Evolutionary conservation across 2,888 invertebrate genomes (phyloP).

Genomic region (Nymphalis c-album): DNA sequence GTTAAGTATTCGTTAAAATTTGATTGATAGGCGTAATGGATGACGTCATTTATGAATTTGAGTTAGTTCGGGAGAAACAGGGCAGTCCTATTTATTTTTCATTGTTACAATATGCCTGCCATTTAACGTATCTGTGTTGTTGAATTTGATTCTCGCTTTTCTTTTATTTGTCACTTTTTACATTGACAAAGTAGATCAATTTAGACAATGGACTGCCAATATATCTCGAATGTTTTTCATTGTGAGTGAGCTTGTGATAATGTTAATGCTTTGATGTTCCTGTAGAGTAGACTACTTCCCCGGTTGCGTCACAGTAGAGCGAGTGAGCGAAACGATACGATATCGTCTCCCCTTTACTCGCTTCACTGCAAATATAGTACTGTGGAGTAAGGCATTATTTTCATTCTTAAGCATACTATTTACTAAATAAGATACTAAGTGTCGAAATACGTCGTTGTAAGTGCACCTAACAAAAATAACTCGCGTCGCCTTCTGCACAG

Average conservation of each 20-base stretch:
- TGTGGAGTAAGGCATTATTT: slow-evolving; percentile 46
- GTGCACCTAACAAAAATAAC: slow-evolving; percentile 45
- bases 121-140: slow-evolving; percentile 27
- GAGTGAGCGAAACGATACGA: slow-evolving; percentile 43
- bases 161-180: slow-evolving; percentile 17
- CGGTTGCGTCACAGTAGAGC: slow-evolving; percentile 71
- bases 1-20: slow-evolving; percentile 76
- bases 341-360: slow-evolving; percentile 47
- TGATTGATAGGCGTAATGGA: slow-evolving; percentile 68
- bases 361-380: slow-evolving; percentile 69
- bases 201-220: slow-evolving; percentile 56
- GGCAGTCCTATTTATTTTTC: slow-evolving; percentile 57
- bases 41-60: slow-evolving; percentile 78
- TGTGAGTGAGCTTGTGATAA: slow-evolving; percentile 54
- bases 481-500: slow-evolving; percentile 58
- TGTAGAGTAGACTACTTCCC: slow-evolving; percentile 71
- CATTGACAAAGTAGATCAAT: slow-evolving; percentile 46
- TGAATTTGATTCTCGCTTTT: slow-evolving; percentile 22
- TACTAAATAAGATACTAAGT: slow-evolving; percentile 2
- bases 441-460: slow-evolving; percentile 42
- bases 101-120: slow-evolving; percentile 22
- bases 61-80: slow-evolving; percentile 72
- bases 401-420: slow-evolving; percentile 40
- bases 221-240: slow-evolving; percentile 65
- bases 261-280: slow-evolving; percentile 63